Conservation (phyloP, 2,888 invertebrate genomes). For the Chrysina gloriosa region DNA sequence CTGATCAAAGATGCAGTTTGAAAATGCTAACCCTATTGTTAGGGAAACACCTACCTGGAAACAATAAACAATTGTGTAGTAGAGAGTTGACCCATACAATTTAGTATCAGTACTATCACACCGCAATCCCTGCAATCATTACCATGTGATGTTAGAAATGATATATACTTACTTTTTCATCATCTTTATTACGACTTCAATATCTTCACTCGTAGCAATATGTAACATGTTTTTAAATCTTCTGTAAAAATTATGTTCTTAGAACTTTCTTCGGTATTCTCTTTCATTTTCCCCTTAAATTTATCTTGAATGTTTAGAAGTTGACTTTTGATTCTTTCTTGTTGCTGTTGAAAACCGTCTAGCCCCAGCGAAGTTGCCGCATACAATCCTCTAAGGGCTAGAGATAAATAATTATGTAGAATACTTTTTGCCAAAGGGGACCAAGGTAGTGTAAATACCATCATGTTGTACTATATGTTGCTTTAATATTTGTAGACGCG, state of each 20-base stretch:
- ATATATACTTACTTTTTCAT: slow-evolving; percentile 71
- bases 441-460: slow-evolving; percentile 16
- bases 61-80: too few relatives aligned
- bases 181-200: slow-evolving; percentile 76
- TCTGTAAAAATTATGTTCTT: slow-evolving; percentile 84
- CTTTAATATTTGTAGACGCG: slow-evolving; percentile 25
- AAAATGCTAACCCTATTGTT: too few relatives aligned
- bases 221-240: slow-evolving; percentile 86
- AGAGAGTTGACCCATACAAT: too few relatives aligned
- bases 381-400: slow-evolving; percentile 66
- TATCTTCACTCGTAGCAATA: slow-evolving; percentile 74
- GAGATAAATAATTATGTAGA: neutral
- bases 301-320: slow-evolving; percentile 73
- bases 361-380: slow-evolving; percentile 72
- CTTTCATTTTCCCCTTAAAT: slow-evolving; percentile 78
- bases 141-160: too few relatives aligned
- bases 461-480: slow-evolving; percentile 18
- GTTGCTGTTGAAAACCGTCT: slow-evolving; percentile 69
- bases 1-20: too few relatives aligned
- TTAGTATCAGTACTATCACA: too few relatives aligned
- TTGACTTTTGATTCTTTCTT: slow-evolving; percentile 70
- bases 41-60: too few relatives aligned
- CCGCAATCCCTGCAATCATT: too few relatives aligned
- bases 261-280: slow-evolving; percentile 68
- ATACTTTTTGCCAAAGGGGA: neutral